phyloP scores from a whole-genome alignment of 30 jellyfish, hydroid and myxozoan species.

The Turritopsis rubra region DNA sequence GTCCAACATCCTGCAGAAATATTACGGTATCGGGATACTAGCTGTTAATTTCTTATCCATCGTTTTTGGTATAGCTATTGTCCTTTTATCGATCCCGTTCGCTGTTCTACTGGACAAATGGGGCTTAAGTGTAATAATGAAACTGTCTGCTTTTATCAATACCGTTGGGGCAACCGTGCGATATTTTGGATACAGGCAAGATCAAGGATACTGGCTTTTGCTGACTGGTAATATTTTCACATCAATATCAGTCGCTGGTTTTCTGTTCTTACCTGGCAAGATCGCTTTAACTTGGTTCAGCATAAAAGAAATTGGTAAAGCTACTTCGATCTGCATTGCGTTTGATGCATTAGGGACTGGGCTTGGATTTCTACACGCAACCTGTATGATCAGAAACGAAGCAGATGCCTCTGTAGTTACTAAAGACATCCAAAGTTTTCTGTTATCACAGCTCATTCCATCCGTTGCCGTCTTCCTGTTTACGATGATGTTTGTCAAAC shows the following conservation, averaged over 20 bases:
- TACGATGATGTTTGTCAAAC: constrained; percentile 34
- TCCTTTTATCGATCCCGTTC: constrained; percentile 56
- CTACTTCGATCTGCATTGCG: constrained; percentile 69
- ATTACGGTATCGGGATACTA: constrained; percentile 36
- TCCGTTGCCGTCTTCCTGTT: constrained; percentile 42
- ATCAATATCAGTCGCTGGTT: constrained; percentile 65
- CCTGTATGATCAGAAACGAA: constrained; percentile 11
- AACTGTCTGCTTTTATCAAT: constrained; percentile 43
- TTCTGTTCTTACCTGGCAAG: constrained; percentile 65
- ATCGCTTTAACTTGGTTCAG: constrained; percentile 88
- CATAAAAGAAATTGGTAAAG: constrained; percentile 58
- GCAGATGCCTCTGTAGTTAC: constrained; percentile 4
- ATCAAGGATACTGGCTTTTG: constrained; percentile 39
- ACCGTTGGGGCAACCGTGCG: constrained; percentile 54
- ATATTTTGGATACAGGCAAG: constrained; percentile 35
- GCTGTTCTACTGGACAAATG: constrained; percentile 37
- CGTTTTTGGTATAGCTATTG: constrained; percentile 38
- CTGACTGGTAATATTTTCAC: constrained; percentile 38
- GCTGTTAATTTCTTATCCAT: constrained; percentile 67
- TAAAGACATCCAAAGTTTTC: constrained; percentile 23
- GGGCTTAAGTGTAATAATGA: constrained; percentile 51
- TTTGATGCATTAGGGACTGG: constrained; percentile 68
- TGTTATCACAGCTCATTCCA: constrained; percentile 39
- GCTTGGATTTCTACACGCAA: constrained; percentile 30
- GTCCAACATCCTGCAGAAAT: constrained; percentile 47